Conservation (phyloP, 2,797 vertebrate species). For the Argya squamiceps region DNA sequence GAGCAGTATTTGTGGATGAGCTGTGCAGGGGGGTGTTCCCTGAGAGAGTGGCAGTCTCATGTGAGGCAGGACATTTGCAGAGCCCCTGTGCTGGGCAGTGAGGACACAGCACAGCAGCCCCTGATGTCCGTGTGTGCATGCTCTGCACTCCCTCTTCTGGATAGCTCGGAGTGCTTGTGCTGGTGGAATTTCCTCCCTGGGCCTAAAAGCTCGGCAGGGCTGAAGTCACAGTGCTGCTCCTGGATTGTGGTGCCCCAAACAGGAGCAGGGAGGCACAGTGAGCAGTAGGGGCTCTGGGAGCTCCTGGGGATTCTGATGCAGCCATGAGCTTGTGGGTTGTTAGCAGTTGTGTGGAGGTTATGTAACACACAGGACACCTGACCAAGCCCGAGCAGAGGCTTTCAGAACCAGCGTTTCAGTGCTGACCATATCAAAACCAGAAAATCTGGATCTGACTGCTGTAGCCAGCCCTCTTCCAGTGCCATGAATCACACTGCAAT, state of each 20-base stretch:
- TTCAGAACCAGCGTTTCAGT: neutral
- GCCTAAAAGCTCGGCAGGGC: neutral
- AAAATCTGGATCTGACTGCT: neutral
- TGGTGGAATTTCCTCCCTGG: neutral
- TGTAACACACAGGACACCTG: neutral
- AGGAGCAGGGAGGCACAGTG: neutral
- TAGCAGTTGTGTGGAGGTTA: neutral
- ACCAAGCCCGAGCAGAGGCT: neutral
- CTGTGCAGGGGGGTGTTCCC: neutral
- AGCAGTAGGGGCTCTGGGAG: neutral
- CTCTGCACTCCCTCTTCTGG: slow-evolving; percentile 60
- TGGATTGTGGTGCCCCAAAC: neutral
- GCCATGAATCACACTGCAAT: neutral
- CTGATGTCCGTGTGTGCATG: neutral
- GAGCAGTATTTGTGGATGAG: neutral
- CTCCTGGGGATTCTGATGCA: neutral
- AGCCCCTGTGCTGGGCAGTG: neutral
- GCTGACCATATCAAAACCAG: neutral
- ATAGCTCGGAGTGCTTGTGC: neutral
- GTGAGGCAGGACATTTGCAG: fast-evolving
- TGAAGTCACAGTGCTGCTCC: neutral
- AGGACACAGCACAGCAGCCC: neutral
- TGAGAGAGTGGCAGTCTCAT: neutral
- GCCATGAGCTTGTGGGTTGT: neutral
- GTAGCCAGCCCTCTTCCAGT: neutral